Evolutionary conservation across 92 coral and sea anemone genomes (phyloP).

Genomic region (Porites lobata): DNA sequence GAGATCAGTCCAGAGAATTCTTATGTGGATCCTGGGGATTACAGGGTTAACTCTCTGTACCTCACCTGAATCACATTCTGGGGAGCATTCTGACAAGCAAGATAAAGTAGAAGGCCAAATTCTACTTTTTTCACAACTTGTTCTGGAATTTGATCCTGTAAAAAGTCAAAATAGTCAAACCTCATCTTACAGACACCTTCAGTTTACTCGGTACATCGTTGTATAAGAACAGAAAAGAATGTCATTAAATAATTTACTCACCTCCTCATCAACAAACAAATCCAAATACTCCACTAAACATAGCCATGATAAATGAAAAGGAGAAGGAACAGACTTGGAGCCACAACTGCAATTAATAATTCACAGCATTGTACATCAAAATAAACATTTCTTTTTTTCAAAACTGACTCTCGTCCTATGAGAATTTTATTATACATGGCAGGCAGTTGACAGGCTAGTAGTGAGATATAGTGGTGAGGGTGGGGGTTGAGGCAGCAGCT

Average conservation of each 20-base stretch:
- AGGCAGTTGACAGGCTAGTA: too few species aligned
- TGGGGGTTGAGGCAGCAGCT: too few species aligned
- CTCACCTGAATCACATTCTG: slow-evolving; percentile 86
- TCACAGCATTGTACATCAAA: too few species aligned
- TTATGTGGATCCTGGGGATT: too few species aligned
- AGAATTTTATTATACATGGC: too few species aligned
- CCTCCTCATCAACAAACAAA: slow-evolving; percentile 84
- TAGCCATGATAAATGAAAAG: slow-evolving; percentile 96
- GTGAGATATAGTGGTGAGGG: too few species aligned
- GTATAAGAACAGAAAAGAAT: neutral
- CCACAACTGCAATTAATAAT: slow-evolving; percentile 67
- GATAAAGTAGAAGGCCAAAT: slow-evolving; percentile 87
- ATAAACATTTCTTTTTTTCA: too few species aligned
- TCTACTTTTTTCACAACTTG: slow-evolving; percentile 80
- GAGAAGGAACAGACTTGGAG: slow-evolving; percentile 86
- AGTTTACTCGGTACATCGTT: too few species aligned
- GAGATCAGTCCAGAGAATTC: too few species aligned
- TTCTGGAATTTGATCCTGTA: slow-evolving; percentile 89
- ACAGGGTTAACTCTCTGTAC: neutral
- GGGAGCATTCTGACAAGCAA: slow-evolving; percentile 79
- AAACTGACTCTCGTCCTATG: too few species aligned
- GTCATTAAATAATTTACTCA: neutral
- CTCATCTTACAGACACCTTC: too few species aligned
- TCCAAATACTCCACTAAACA: slow-evolving; percentile 89
- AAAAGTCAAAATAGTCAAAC: neutral